These are phyloP conservation scores for Pantherophis alleghaniensis DNA, from an alignment of 2,797 vertebrate species.

Conservation along the genomic window DNA sequence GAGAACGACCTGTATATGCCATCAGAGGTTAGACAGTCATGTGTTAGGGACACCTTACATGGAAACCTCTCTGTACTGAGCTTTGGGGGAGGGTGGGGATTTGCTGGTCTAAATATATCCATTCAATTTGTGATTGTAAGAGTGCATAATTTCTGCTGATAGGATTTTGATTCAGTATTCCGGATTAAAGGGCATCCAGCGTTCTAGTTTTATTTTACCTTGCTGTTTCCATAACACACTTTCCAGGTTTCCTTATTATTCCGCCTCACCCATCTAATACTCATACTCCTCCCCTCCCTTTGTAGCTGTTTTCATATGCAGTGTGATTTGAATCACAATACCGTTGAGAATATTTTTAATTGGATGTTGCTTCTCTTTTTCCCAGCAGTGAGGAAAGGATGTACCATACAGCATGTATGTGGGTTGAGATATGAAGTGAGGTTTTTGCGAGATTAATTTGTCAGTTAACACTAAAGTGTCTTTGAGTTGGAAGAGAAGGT, in stretches of 20 bases:
- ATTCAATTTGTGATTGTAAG: neutral
- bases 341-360: slow-evolving; percentile 16
- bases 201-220: neutral
- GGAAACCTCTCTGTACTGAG: neutral
- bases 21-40: neutral
- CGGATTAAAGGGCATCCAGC: neutral
- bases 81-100: neutral
- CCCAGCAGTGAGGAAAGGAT: neutral
- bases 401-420: neutral
- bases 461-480: slow-evolving; percentile 35
- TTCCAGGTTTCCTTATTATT: slow-evolving; percentile 27
- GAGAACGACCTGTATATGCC: neutral
- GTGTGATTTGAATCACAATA: neutral
- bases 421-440: neutral
- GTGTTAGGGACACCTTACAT: neutral
- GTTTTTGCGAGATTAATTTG: slow-evolving; percentile 22
- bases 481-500: slow-evolving; percentile 28
- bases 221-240: neutral
- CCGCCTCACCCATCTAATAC: neutral
- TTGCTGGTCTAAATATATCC: neutral
- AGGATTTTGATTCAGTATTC: neutral
- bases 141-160: neutral
- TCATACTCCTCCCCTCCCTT: neutral
- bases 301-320: slow-evolving; percentile 11
- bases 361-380: slow-evolving; percentile 15